These are phyloP conservation scores for Catocala nupta DNA, from an alignment of 2,888 invertebrate genomes.

Conservation along the genomic window DNA sequence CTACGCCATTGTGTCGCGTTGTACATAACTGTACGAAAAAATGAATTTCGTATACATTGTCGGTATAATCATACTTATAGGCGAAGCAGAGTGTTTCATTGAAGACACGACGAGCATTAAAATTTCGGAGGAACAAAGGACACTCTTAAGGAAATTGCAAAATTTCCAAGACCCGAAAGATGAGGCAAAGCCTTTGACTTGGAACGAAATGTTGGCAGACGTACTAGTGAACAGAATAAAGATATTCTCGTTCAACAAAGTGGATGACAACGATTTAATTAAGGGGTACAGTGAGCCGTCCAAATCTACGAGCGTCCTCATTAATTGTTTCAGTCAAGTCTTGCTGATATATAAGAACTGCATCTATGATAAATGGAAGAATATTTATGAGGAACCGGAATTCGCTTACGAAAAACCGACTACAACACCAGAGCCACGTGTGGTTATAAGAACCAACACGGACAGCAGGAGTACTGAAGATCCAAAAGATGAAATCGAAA, in stretches of 20 bases:
- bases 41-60: conserved; percentile 72
- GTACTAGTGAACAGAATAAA: conserved; percentile 74
- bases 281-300: conserved; percentile 34
- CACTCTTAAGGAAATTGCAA: conserved; percentile 76
- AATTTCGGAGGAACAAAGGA: conserved; percentile 62
- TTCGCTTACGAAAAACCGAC: conserved; percentile 1
- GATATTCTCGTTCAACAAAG: conserved; percentile 64
- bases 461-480: conserved; percentile 36
- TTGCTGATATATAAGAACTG: conserved; percentile 68
- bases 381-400: conserved; percentile 33
- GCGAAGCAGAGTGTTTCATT: conserved; percentile 60
- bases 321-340: conserved; percentile 63
- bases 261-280: conserved; percentile 47
- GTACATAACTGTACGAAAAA: conserved; percentile 61
- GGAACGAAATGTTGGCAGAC: conserved; percentile 78
- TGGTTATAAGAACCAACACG: conserved; percentile 31
- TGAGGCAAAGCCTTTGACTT: conserved; percentile 64
- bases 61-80: conserved; percentile 65
- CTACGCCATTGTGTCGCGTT: conserved; percentile 66
- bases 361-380: conserved; percentile 63
- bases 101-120: conserved; percentile 54
- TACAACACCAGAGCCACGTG: conserved; percentile 33
- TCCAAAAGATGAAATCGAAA: conserved; percentile 73
- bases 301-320: conserved; percentile 45
- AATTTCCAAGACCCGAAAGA: conserved; percentile 62